A percentile compares a stretch with the other conserved stretches of the same genome.
Evolutionary conservation across 2,113 vertebrate species (phyloP).

Genomic region (Daubentonia madagascariensis): DNA sequence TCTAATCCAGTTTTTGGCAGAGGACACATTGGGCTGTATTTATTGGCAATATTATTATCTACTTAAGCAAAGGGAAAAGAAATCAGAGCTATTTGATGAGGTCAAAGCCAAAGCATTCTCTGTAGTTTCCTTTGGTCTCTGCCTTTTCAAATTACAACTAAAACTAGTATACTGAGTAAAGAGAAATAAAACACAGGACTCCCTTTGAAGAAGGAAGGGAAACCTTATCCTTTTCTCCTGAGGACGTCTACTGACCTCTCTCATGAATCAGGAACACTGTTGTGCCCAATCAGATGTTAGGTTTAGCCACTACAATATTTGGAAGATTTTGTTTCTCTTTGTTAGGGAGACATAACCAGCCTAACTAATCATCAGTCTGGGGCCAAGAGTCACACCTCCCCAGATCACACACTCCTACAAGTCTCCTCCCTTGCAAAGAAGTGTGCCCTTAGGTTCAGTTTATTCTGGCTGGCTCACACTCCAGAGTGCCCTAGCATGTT

Average conservation of each 20-base stretch:
- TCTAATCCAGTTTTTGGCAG: slow-evolving; percentile 65
- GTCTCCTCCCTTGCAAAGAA: background rate
- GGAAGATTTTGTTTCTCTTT: background rate
- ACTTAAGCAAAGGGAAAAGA: slow-evolving; percentile 56
- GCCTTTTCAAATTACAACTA: slow-evolving; percentile 59
- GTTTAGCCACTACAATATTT: no score
- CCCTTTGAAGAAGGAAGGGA: background rate
- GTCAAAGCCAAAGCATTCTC: slow-evolving; percentile 67
- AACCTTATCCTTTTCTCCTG: background rate
- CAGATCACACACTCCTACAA: background rate
- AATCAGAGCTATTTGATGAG: slow-evolving; percentile 63
- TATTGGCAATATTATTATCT: slow-evolving; percentile 58
- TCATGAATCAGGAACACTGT: background rate
- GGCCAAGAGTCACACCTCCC: background rate
- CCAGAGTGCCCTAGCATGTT: fast-evolving
- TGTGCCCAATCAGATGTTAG: no score
- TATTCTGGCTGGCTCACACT: background rate
- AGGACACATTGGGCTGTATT: slow-evolving; percentile 53
- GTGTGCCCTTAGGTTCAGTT: background rate
- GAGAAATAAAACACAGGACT: slow-evolving; percentile 3
- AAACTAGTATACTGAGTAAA: slow-evolving; percentile 48
- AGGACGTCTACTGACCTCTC: background rate
- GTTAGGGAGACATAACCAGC: background rate
- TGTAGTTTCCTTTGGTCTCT: slow-evolving; percentile 28
- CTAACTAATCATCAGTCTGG: background rate